These are phyloP conservation scores for Anniella stebbinsi DNA, from an alignment of 2,797 vertebrate species.

Conservation along the genomic window DNA sequence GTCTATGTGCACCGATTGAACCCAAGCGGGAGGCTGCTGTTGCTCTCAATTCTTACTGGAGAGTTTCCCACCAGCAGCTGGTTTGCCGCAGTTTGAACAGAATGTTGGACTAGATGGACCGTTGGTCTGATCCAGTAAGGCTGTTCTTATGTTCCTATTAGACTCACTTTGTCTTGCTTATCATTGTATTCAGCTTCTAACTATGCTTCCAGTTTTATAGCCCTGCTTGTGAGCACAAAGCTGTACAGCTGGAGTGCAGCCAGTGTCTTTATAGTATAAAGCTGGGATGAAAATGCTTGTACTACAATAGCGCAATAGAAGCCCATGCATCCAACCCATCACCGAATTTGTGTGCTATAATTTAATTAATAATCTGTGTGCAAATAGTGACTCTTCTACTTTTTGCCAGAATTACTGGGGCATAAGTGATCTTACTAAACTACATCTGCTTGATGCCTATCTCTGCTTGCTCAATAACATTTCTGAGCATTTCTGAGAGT, in stretches of 20 bases:
- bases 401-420: slow-evolving; percentile 27
- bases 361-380: slow-evolving; percentile 33
- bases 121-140: too few species aligned
- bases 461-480: neutral
- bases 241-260: slow-evolving; percentile 1
- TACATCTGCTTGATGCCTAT: slow-evolving; percentile 23
- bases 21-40: too few species aligned
- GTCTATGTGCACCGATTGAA: too few species aligned
- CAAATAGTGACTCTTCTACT: neutral
- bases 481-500: slow-evolving; percentile 12
- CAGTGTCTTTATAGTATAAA: slow-evolving; percentile 11
- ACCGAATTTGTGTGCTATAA: slow-evolving; percentile 23
- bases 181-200: neutral
- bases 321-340: slow-evolving; percentile 3
- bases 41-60: too few species aligned
- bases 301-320: neutral
- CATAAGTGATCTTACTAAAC: slow-evolving; percentile 23
- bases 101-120: too few species aligned
- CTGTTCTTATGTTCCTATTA: neutral
- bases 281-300: slow-evolving; percentile 14
- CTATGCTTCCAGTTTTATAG: neutral
- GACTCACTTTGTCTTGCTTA: neutral
- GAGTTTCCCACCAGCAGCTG: too few species aligned
- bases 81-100: too few species aligned
- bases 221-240: neutral